Evolutionary conservation across 2,888 invertebrate species (phyloP), one percentile per base, ranked within the genome.

Genomic region (Cyrtodaria siliqua): DNA sequence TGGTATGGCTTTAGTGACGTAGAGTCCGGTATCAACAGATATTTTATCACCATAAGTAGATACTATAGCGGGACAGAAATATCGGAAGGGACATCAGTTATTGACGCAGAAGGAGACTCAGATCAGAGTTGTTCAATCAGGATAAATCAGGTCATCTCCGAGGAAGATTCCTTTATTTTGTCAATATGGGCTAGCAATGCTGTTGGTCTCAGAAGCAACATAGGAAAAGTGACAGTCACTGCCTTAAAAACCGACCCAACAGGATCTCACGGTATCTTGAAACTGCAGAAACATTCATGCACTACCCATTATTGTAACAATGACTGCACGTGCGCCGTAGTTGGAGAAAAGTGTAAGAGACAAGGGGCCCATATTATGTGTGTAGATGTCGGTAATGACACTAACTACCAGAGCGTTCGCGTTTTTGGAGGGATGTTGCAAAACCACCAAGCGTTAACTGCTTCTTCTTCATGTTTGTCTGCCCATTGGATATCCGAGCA

Each of bases 271-370:
- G n/a, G 84, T 16, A 23, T 62, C 2, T 70, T 82, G 9, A 62
- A 81, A 50, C 29, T 81, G 18, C 53, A 81, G 50, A 78, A 68
- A 56, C 82, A 84, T 60, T 82, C 82, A 0, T 84, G 84, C 73
- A 63, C 57, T n/a, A 23, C 55, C 16, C 74, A 82, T 26, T 79
- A 61, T 18, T 84, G 84, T 38, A 79, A 79, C 27, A 76, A 81
- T 16, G 79, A 79, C 18, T 84, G 84, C 49, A 84, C 84, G 1
- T 84, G 84, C 24, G 79, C 82, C n/a, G 71, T 79, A 2, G n/a
- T 84, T 20, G 84, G 84, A 24, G 47, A 73, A 29, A 70, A 67
- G 24, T 87, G 87, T 52, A 49, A 18, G 1, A 20, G 40, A 12
- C 3, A 49, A 47, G n/a, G 12, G 33, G 4, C 33, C 4, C 4